Evolutionary conservation across 2,797 vertebrate genomes (phyloP).

Genomic region (Mus caroli): DNA sequence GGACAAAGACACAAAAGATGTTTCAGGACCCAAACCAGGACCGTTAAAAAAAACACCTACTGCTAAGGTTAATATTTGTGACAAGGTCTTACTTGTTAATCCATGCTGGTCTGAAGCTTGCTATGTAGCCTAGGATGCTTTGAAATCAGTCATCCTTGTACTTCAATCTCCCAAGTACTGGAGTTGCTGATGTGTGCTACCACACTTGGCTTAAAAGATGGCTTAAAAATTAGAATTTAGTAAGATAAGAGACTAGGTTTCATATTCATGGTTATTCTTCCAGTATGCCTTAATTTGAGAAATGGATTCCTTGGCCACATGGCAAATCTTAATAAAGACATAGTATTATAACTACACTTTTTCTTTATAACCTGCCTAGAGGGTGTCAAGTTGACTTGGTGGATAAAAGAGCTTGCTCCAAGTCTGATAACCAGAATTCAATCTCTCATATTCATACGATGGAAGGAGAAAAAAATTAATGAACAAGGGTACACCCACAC

Average conservation of each 20-base stretch:
- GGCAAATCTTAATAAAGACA: constrained; percentile 30
- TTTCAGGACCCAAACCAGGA: constrained; percentile 89
- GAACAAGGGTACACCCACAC: background rate
- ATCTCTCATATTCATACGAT: background rate
- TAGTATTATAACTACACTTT: constrained; percentile 23
- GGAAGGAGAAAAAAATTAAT: background rate
- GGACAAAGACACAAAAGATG: constrained; percentile 89
- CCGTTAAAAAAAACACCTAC: constrained; percentile 91
- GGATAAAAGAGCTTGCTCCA: background rate
- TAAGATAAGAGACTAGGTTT: background rate
- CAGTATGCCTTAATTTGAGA: constrained; percentile 46
- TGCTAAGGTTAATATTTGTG: constrained; percentile 90
- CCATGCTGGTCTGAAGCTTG: background rate
- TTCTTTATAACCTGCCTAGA: constrained; percentile 44
- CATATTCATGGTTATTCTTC: constrained; percentile 24
- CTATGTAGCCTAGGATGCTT: background rate
- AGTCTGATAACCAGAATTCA: background rate
- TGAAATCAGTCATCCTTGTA: background rate
- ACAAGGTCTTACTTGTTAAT: background rate
- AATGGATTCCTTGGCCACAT: constrained; percentile 39
- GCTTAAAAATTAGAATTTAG: constrained; percentile 34
- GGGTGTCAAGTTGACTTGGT: background rate
- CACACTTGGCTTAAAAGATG: background rate
- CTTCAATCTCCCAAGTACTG: background rate
- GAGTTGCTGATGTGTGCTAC: background rate